These are phyloP conservation scores for Polyommatus iphigenia DNA, from an alignment of 2,888 invertebrate species.

Conservation along the genomic window DNA sequence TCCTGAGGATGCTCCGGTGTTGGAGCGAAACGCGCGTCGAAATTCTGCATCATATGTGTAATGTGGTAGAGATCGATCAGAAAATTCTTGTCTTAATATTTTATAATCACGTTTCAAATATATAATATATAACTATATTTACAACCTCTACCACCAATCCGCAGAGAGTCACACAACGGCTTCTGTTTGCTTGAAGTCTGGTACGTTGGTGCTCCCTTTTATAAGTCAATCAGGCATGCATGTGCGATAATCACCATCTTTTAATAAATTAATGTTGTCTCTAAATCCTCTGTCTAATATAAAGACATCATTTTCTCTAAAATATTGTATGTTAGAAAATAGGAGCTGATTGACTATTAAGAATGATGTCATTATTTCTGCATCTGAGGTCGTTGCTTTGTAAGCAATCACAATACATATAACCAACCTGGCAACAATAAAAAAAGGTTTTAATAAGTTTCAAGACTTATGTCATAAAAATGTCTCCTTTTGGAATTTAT, in stretches of 20 bases:
- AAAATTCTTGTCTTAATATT: conserved; percentile 36
- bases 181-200: conserved; percentile 36
- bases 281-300: conserved; percentile 26
- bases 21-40: no score
- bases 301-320: conserved; percentile 34
- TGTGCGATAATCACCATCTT: conserved; percentile 28
- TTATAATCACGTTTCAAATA: conserved; percentile 37
- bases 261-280: conserved; percentile 14
- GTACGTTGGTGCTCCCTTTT: conserved; percentile 36
- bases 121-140: no score
- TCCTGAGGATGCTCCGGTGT: no score
- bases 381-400: conserved; percentile 37
- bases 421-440: conserved; percentile 30
- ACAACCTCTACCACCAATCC: conserved; percentile 36
- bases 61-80: conserved; percentile 24
- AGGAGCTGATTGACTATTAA: conserved; percentile 23
- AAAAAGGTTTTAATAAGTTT: conserved; percentile 30
- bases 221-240: conserved; percentile 36
- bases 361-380: conserved; percentile 37
- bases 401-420: conserved; percentile 36
- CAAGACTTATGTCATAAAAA: not conserved
- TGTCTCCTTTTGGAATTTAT: conserved; percentile 29
- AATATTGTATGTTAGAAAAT: conserved; percentile 29
- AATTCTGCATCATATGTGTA: conserved; percentile 36
- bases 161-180: conserved; percentile 36